Base-by-base conservation (phyloP, 37 sponge, comb jelly and placozoan genomes). In the Mnemiopsis leidyi region DNA sequence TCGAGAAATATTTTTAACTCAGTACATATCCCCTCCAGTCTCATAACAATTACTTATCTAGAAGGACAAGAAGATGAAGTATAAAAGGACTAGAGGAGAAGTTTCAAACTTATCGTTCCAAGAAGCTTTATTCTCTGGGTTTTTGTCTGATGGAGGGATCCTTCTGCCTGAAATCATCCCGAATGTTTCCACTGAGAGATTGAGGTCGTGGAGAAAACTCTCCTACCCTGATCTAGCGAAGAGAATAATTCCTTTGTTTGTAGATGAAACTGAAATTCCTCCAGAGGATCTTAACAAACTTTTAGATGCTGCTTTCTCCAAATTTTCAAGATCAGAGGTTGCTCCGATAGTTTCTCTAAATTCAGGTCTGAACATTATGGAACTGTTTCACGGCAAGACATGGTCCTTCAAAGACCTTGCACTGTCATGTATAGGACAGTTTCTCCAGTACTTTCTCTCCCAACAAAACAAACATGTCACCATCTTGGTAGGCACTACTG, bases 331-430 rank as follows among this genome's bases (percentile, higher is more conserved):
- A 1, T 68, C 95, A 1, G 92, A 94, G 0, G 71, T 93, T 38
- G 34, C 95, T 0, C 82, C 93, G 36, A 68, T 95, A 0, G 69
- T 36, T 23, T 13, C 67, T 36, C 92, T 95, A 1, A 94, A 94
- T 21, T 68, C 77, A 0, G 73, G 73, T 23, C 73, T 93, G 29
- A 2, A 40, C 3, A 36, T 96, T 0, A 92, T 93, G 3, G 96
- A 96, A 69, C 33, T 95, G 83, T 96, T 94, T 93, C 96, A 96
- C 92, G 96, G 96, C 0, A 94, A 94, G 24, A 96, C 96, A 23
- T 95, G 96, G 23, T 93, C 95, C 0, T 96, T 96, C 92, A 96
- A 96, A 88, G 96, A 96, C 82, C 83, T 96, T 0, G 67, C 96
- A 21, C 39, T 96, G 68, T 9, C 69, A 0, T 24, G 83, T 0